Base-by-base conservation (phyloP, 2,888 invertebrate species). In the Phragmatobia fuliginosa region DNA sequence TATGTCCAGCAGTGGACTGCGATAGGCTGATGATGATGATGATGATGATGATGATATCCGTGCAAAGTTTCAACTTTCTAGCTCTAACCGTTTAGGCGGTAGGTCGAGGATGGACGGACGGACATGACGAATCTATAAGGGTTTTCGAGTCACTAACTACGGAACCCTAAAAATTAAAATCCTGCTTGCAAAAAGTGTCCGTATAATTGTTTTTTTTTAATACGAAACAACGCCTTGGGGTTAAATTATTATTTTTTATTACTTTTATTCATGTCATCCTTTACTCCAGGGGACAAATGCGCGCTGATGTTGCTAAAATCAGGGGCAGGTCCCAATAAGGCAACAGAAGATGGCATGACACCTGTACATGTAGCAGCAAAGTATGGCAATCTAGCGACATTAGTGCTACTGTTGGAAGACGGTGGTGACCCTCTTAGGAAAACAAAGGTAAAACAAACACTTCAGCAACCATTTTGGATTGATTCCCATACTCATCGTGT, bases 221-320 rank as follows among this genome's bases (percentile, higher is more conserved):
- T n/a, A n/a, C n/a, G n/a, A n/a, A n/a, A n/a, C n/a, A n/a, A n/a
- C n/a, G n/a, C n/a, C n/a, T n/a, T n/a, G n/a, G n/a, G n/a, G n/a
- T n/a, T n/a, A n/a, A n/a, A n/a, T n/a, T n/a, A n/a, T n/a, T n/a
- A n/a, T n/a, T n/a, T n/a, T n/a, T n/a, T n/a, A n/a, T n/a, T n/a
- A n/a, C n/a, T n/a, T n/a, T n/a, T 16, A 28, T 28, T 25, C 2
- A 16, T 63, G n/a, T 2, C 16, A 16, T 16, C 33, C 52, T 52
- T 32, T 8, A 52, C 18, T 70, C 0, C 78, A 94, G 95, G 95
- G 66, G 95, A 95, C 72, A 95, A 95, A 81, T 99, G 99, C 92
- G 99, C 99, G 7, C 96, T 99, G 81, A 99, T 99, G 99, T 95
- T 99, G 76, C 95, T 99, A 52, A 99, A 99, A 92, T 99, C 99